A percentile compares a stretch with the other conserved stretches of the same genome.
These are phyloP conservation scores for Morbakka virulenta DNA, from an alignment of 30 jellyfish, hydroid and myxozoan genomes.

Conservation along the genomic window DNA sequence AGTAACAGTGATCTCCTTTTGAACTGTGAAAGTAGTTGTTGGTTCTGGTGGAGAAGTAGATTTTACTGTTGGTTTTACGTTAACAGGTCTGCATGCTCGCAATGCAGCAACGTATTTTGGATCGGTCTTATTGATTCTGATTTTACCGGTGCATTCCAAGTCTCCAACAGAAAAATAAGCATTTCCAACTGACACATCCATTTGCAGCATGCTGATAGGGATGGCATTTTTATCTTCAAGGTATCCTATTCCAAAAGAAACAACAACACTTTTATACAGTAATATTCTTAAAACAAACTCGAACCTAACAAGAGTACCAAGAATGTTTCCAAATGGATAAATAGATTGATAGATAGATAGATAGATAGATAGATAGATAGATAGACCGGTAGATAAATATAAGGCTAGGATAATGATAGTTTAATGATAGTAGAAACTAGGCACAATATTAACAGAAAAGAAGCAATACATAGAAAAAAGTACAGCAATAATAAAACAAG, in stretches of 20 bases:
- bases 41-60: slow-evolving; percentile 32
- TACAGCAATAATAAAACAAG: too few species aligned
- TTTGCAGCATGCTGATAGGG: slow-evolving; percentile 66
- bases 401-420: too few species aligned
- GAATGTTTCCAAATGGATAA: too few species aligned
- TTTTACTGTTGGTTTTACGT: slow-evolving; percentile 27
- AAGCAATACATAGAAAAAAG: too few species aligned
- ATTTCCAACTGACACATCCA: slow-evolving; percentile 45
- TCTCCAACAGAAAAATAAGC: slow-evolving; percentile 77
- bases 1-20: slow-evolving; percentile 37
- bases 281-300: too few species aligned
- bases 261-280: too few species aligned
- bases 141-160: slow-evolving; percentile 54
- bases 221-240: slow-evolving; percentile 61
- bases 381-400: too few species aligned
- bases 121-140: not conserved
- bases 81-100: slow-evolving; percentile 84
- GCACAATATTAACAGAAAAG: too few species aligned
- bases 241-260: slow-evolving; percentile 46
- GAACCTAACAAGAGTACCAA: too few species aligned
- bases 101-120: slow-evolving; percentile 15
- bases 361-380: too few species aligned
- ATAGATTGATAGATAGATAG: too few species aligned
- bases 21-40: not conserved
- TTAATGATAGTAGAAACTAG: too few species aligned